Percentiles rank a stretch among this genome's conserved stretches.
phyloP scores from a whole-genome alignment of 2,888 invertebrate species.

The Folsomia manolachei region DNA sequence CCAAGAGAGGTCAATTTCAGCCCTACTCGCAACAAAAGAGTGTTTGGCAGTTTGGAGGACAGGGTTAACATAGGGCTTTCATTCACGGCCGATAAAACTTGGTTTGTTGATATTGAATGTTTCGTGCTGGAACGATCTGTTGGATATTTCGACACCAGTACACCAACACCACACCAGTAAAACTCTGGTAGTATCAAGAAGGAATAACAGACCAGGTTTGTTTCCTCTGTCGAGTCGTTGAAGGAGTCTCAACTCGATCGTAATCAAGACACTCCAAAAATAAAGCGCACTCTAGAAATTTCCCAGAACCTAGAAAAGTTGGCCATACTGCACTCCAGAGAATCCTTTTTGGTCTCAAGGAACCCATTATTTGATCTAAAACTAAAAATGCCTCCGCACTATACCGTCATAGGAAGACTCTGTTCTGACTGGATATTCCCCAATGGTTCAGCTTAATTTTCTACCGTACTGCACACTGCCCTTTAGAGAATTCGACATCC shows the following conservation, averaged over 20 bases:
- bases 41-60: neutral
- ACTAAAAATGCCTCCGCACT: constrained; percentile 51
- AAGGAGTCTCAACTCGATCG: constrained; percentile 50
- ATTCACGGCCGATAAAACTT: constrained; percentile 51
- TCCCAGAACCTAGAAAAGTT: constrained; percentile 49
- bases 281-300: constrained; percentile 50
- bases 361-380: constrained; percentile 53
- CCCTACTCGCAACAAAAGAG: neutral
- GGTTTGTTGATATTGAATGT: constrained; percentile 51
- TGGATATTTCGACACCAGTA: constrained; percentile 49
- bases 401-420: constrained; percentile 49
- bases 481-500: constrained; percentile 59
- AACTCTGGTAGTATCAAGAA: constrained; percentile 4
- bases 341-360: constrained; percentile 50
- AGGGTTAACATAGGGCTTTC: constrained; percentile 48
- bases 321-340: constrained; percentile 51
- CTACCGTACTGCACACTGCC: constrained; percentile 73
- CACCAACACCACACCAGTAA: constrained; percentile 18
- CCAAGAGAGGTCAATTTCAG: too few species aligned
- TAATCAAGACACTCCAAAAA: constrained; percentile 51
- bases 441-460: constrained; percentile 65
- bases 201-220: too few species aligned
- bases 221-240: too few species aligned
- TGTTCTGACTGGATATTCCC: constrained; percentile 49
- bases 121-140: constrained; percentile 51